phyloP scores from a whole-genome alignment of 2,113 vertebrate genomes.

The Tonatia bakeri region DNA sequence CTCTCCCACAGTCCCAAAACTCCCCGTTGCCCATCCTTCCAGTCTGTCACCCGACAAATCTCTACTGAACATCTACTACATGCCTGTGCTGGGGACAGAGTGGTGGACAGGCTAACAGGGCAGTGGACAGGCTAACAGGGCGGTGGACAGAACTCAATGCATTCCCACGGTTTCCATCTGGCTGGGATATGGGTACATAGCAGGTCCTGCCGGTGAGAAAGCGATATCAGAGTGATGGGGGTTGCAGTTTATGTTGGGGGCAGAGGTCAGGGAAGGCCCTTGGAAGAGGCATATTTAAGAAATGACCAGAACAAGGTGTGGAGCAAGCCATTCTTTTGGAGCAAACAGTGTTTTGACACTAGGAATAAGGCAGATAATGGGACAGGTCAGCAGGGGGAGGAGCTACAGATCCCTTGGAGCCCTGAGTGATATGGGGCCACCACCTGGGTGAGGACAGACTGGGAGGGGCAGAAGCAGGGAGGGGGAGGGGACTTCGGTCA shows the following conservation, averaged over 20 bases:
- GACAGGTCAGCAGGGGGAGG: neutral
- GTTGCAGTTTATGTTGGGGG: neutral
- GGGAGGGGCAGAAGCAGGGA: neutral
- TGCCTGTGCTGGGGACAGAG: neutral
- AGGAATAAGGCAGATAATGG: neutral
- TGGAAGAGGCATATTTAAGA: neutral
- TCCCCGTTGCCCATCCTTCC: neutral
- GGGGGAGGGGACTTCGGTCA: rapidly evolving
- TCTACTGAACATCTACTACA: neutral
- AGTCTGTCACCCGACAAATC: neutral
- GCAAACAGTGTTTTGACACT: neutral
- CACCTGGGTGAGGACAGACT: neutral
- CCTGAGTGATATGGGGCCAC: neutral
- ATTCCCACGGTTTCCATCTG: neutral
- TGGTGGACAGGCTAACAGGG: neutral
- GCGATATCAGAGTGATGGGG: neutral
- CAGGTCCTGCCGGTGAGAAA: neutral
- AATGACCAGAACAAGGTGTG: neutral
- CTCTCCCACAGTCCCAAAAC: neutral
- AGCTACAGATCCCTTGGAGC: neutral
- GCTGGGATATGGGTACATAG: neutral
- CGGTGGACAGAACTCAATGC: neutral
- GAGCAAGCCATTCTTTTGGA: neutral
- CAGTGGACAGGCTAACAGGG: neutral
- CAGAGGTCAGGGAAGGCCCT: neutral